Conservation (phyloP, 2,113 vertebrate genomes). For the Colistium nudipinnis region DNA sequence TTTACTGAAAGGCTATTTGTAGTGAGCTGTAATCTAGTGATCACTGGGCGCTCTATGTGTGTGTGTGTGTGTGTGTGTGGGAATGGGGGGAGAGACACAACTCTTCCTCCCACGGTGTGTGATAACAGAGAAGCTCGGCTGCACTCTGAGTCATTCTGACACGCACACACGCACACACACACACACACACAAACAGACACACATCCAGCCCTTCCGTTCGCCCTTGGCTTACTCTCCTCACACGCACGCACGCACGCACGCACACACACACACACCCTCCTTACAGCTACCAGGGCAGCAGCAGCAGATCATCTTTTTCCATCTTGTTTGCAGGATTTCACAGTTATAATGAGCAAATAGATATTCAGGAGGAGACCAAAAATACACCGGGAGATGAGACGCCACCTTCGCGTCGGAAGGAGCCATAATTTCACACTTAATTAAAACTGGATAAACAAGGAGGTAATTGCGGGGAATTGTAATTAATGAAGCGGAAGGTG, state of each 20-base stretch:
- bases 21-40: slow-evolving; percentile 26
- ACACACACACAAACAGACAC: slow-evolving; percentile 26
- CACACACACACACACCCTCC: slow-evolving; percentile 24
- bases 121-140: slow-evolving; percentile 52
- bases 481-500: slow-evolving; percentile 53
- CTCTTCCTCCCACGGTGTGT: slow-evolving; percentile 58
- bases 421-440: slow-evolving; percentile 58
- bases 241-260: slow-evolving; percentile 34
- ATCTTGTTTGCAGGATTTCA: slow-evolving; percentile 10
- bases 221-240: slow-evolving; percentile 49
- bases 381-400: slow-evolving; percentile 39
- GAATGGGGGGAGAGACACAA: slow-evolving; percentile 30
- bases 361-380: slow-evolving; percentile 31
- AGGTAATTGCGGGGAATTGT: slow-evolving; percentile 65
- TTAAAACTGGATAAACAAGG: slow-evolving; percentile 58
- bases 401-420: slow-evolving; percentile 22
- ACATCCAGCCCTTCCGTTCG: slow-evolving; percentile 55
- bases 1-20: slow-evolving; percentile 32
- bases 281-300: slow-evolving; percentile 14
- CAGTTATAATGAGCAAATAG: slow-evolving; percentile 36
- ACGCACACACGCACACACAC: slow-evolving; percentile 13
- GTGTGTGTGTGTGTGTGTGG: slow-evolving; percentile 24
- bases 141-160: slow-evolving; percentile 57
- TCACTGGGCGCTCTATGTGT: slow-evolving; percentile 18
- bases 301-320: slow-evolving; percentile 1